These are phyloP conservation scores for Neoniphon sammara DNA, from an alignment of 2,797 vertebrate species.

Conservation along the genomic window DNA sequence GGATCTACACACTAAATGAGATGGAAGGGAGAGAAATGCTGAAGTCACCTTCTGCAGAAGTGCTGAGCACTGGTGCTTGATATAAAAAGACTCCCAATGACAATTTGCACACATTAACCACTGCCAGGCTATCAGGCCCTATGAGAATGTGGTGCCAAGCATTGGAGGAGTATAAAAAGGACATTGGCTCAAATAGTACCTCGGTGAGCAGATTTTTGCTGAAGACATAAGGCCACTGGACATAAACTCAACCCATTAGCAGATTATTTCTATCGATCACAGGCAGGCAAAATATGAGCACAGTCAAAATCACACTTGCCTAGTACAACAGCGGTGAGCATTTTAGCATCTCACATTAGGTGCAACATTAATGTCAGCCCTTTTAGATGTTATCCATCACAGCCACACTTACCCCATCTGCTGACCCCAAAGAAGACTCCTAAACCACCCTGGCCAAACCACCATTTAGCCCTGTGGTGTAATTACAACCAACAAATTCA, in stretches of 20 bases:
- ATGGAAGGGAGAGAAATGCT: slow-evolving; percentile 81
- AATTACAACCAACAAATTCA: slow-evolving; percentile 67
- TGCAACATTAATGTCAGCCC: slow-evolving; percentile 41
- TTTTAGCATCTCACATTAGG: slow-evolving; percentile 33
- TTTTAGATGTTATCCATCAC: not conserved
- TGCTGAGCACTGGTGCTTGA: slow-evolving; percentile 81
- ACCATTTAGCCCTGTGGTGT: slow-evolving; percentile 22
- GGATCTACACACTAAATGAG: slow-evolving; percentile 83
- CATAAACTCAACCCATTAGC: slow-evolving; percentile 79
- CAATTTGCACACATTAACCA: slow-evolving; percentile 86
- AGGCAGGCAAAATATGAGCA: slow-evolving; percentile 58
- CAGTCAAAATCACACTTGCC: slow-evolving; percentile 56
- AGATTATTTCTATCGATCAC: slow-evolving; percentile 82
- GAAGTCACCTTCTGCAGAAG: slow-evolving; percentile 82
- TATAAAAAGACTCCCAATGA: slow-evolving; percentile 84
- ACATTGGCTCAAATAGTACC: slow-evolving; percentile 78
- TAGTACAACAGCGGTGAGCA: slow-evolving; percentile 51
- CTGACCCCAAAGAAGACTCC: slow-evolving; percentile 21
- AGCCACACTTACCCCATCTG: slow-evolving; percentile 4
- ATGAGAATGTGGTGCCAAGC: slow-evolving; percentile 77
- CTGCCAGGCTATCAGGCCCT: slow-evolving; percentile 76
- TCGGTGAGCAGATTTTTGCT: slow-evolving; percentile 78
- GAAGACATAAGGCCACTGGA: slow-evolving; percentile 75
- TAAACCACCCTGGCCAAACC: slow-evolving; percentile 2
- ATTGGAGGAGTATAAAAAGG: slow-evolving; percentile 71